phyloP scores from a whole-genome alignment of 2,113 vertebrate species.

The Lipophrys pholis region DNA sequence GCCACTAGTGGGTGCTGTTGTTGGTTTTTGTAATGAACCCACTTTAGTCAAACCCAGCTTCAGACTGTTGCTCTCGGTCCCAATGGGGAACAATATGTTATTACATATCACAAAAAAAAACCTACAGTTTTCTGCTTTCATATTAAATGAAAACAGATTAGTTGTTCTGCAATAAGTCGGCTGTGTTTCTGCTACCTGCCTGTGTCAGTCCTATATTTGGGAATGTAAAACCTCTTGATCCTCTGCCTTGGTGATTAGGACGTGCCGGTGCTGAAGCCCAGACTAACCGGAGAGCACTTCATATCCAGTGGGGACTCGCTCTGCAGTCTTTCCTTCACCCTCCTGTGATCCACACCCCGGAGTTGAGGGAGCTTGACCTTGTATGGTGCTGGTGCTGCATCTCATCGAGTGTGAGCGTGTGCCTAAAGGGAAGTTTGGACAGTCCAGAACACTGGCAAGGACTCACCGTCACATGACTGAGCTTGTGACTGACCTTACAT shows the following conservation, averaged over 20 bases:
- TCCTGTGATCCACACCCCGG: slow-evolving; percentile 17
- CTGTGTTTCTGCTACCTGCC: not conserved
- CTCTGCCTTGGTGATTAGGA: not conserved
- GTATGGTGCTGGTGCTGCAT: slow-evolving; percentile 52
- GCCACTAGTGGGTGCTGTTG: too few species aligned
- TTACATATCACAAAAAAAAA: not conserved
- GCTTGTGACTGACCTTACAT: slow-evolving; percentile 62
- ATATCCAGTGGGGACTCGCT: too few species aligned
- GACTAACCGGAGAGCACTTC: too few species aligned
- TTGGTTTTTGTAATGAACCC: too few species aligned
- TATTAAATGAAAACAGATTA: not conserved
- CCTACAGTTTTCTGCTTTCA: not conserved
- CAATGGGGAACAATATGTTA: too few species aligned
- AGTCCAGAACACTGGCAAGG: slow-evolving; percentile 35
- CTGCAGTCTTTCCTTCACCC: not conserved
- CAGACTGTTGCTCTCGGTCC: too few species aligned
- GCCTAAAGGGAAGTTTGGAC: slow-evolving; percentile 60
- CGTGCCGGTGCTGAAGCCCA: not conserved
- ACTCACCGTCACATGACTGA: slow-evolving; percentile 56
- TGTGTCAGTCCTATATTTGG: not conserved
- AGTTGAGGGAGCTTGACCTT: slow-evolving; percentile 58
- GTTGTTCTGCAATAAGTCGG: not conserved
- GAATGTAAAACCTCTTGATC: not conserved
- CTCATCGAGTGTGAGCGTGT: not conserved
- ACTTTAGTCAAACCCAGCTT: too few species aligned